Evolutionary conservation across 2,113 vertebrate genomes (phyloP).

Genomic region (Tinamus guttatus): DNA sequence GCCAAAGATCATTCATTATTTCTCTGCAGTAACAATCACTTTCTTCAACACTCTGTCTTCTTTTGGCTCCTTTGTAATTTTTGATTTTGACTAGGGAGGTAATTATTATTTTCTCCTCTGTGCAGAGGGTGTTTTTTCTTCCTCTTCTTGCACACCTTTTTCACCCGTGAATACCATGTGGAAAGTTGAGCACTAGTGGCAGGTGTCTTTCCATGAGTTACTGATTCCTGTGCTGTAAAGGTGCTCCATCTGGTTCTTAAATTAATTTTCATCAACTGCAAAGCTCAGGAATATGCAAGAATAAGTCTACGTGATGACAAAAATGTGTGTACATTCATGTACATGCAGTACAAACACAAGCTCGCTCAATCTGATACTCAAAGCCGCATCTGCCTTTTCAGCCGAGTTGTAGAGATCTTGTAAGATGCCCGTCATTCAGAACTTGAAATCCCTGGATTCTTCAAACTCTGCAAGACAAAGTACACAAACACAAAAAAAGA

Average conservation of each 20-base stretch:
- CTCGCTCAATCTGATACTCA: conserved; percentile 11
- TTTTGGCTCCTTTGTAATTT: conserved; percentile 10
- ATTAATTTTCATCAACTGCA: conserved; percentile 76
- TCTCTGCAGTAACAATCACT: not conserved
- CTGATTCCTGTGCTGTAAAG: conserved; percentile 43
- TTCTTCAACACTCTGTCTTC: not conserved
- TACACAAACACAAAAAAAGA: not conserved
- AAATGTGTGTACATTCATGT: not conserved
- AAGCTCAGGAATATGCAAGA: conserved; percentile 43
- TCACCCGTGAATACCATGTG: conserved; percentile 66
- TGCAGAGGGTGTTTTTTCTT: conserved; percentile 56
- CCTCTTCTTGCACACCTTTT: conserved; percentile 74
- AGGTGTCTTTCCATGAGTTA: conserved; percentile 54
- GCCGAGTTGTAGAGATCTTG: conserved; percentile 24
- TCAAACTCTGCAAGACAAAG: conserved; percentile 72
- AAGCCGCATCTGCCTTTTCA: conserved; percentile 33
- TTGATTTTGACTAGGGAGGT: conserved; percentile 56
- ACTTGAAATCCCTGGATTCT: conserved; percentile 46
- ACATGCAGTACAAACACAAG: conserved; percentile 12
- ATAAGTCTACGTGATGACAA: conserved; percentile 22
- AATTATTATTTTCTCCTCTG: conserved; percentile 40
- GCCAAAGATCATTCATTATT: conserved; percentile 5
- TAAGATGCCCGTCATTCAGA: not conserved
- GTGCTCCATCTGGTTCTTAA: conserved; percentile 71
- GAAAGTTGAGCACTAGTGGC: conserved; percentile 58